Evolutionary conservation across 2,888 invertebrate genomes (phyloP).

Genomic region (Punctoribates punctum): DNA sequence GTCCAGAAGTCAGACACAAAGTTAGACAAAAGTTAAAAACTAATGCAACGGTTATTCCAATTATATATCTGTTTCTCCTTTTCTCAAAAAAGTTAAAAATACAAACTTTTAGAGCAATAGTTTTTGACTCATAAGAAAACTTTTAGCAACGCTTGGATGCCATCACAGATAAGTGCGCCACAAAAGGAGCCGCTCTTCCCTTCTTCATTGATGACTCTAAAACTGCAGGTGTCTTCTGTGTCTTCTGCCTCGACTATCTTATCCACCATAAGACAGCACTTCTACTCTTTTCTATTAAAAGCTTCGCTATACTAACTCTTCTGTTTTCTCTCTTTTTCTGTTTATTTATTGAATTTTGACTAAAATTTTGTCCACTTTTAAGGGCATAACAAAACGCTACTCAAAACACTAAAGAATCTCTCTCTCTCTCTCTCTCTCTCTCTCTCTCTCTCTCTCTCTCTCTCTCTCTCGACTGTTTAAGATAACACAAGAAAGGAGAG

Average conservation of each 20-base stretch:
- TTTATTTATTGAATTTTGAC: background rate
- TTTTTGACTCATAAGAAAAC: constrained; percentile 6
- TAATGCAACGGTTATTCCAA: background rate
- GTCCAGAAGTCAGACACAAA: background rate
- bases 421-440: no score
- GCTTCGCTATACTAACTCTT: background rate
- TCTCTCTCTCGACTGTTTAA: background rate
- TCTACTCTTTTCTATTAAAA: constrained; percentile 6
- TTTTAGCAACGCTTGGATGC: constrained; percentile 23
- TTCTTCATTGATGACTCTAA: constrained; percentile 14
- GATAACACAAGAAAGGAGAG: background rate
- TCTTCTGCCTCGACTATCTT: background rate
- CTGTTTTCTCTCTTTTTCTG: background rate
- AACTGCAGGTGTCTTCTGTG: constrained; percentile 22
- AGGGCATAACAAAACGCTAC: background rate
- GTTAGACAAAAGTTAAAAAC: background rate
- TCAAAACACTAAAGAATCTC: no score
- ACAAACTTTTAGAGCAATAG: background rate
- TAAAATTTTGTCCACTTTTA: constrained; percentile 8
- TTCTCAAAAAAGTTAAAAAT: constrained; percentile 9
- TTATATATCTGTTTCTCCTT: background rate
- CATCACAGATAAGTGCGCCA: constrained; percentile 12
- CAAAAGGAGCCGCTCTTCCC: constrained; percentile 1
- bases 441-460: no score
- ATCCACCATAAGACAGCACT: background rate